These are phyloP conservation scores for Drosophila ustulata DNA, from an alignment of 2,888 invertebrate species.

Conservation along the genomic window DNA sequence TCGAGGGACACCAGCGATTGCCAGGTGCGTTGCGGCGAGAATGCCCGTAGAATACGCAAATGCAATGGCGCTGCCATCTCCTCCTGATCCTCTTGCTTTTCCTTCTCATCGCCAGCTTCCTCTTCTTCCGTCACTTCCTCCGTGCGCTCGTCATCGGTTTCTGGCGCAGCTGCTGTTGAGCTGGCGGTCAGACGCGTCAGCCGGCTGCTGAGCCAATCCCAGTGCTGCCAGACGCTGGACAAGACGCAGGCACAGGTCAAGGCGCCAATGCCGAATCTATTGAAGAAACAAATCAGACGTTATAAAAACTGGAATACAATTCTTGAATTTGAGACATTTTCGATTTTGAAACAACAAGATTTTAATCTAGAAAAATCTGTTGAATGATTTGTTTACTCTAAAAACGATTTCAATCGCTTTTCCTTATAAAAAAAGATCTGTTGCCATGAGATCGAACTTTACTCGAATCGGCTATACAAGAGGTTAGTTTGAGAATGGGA, in stretches of 20 bases:
- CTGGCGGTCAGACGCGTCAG: constrained; percentile 17
- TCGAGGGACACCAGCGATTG: constrained; percentile 87
- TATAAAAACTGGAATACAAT: too few species aligned
- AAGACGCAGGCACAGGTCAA: constrained; percentile 37
- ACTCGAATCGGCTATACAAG: too few species aligned
- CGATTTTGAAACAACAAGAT: too few species aligned
- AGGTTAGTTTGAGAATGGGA: too few species aligned
- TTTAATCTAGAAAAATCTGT: too few species aligned
- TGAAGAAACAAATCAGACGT: not conserved
- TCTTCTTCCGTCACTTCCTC: constrained; percentile 20
- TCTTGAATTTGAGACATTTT: too few species aligned
- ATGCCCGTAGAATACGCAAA: constrained; percentile 85
- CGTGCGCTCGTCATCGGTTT: constrained; percentile 5
- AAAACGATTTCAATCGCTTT: too few species aligned
- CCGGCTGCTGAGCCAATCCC: constrained; percentile 46
- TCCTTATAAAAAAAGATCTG: too few species aligned
- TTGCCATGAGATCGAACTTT: too few species aligned
- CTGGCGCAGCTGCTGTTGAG: not conserved
- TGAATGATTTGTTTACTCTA: too few species aligned
- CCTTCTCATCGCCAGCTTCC: constrained; percentile 2
- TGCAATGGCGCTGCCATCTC: constrained; percentile 21
- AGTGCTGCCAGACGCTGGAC: constrained; percentile 53
- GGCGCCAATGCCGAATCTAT: constrained; percentile 36
- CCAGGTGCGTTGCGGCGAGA: constrained; percentile 89
- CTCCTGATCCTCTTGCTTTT: not conserved